These are phyloP conservation scores for Rhabdomys dilectus DNA, from an alignment of 2,113 vertebrate species.

Conservation along the genomic window DNA sequence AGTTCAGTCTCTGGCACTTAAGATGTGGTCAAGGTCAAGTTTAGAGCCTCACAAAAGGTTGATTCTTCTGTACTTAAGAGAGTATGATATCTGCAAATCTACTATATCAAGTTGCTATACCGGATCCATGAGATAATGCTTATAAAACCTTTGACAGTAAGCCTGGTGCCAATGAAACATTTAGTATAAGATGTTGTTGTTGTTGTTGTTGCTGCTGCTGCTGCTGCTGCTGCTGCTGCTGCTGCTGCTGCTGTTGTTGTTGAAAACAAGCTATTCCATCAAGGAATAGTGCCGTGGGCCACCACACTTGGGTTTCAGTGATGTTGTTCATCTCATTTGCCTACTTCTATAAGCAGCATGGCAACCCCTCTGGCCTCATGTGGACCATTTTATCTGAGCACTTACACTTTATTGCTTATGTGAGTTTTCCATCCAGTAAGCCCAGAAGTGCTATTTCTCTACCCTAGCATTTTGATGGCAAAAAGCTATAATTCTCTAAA, in stretches of 20 bases:
- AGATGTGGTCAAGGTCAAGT: not conserved
- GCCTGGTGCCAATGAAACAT: not conserved
- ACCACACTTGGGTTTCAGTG: not conserved
- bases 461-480: slow-evolving; percentile 32
- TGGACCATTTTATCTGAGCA: not conserved
- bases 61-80: not conserved
- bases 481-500: slow-evolving; percentile 51
- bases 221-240: not conserved
- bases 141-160: not conserved
- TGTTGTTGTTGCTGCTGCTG: not conserved
- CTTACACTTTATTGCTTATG: not conserved
- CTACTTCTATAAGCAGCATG: not conserved
- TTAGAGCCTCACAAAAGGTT: not conserved
- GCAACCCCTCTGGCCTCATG: not conserved
- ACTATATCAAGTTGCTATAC: not conserved
- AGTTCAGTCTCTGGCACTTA: not conserved
- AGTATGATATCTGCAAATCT: not conserved
- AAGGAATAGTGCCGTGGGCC: not conserved
- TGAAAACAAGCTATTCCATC: not conserved
- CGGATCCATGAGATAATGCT: not conserved
- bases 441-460: not conserved
- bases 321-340: not conserved
- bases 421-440: not conserved
- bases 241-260: not conserved
- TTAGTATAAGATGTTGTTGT: not conserved